Evolutionary conservation across 2,888 invertebrate species (phyloP), one percentile per base, ranked within the genome.

Genomic region (Charanyca ferruginea): DNA sequence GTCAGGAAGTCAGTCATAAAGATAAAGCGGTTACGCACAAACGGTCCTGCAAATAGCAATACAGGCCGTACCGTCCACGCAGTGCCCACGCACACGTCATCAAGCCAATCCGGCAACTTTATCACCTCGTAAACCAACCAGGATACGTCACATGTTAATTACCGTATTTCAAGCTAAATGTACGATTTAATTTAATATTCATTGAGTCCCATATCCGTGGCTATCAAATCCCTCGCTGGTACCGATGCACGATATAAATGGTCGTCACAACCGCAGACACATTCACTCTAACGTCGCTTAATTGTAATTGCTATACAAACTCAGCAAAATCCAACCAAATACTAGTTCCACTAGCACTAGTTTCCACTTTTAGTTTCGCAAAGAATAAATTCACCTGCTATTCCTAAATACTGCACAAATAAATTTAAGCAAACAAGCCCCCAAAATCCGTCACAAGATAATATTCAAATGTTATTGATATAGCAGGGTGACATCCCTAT

Each of bases 171-270:
- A 73, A 76, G 85, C 85, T 87, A 88, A 90, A 90, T 88, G 85
- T 83, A 79, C 82, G 82, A 88, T 90, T 91, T 91, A 89, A 92
- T 90, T 89, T 86, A 87, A 89, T 90, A 90, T 91, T 90, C 87
- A 90, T 90, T 85, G 83, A 62, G 67, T 84, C 76, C 83, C 83
- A 83, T 87, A 89, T 88, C 83, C 85, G 82, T 75, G 77, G 83
- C 86, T 81, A 88, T 89, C 88, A 87, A 88, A 85, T 86, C 83
- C 79, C 82, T 78, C 80, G 77, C 79, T 77, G 78, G 80, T 78
- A 85, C 84, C 83, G 77, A 81, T 82, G 67, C 79, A 77, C 79
- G 81, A 79, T 81, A 79, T 80, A 79, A 81, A 75, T 75, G 75
- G 77, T 68, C 70, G 74, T 67, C 77, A 68, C 73, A 73, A 72